Conservation (phyloP, 2,113 vertebrate species). For the Epinephelus moara region DNA sequence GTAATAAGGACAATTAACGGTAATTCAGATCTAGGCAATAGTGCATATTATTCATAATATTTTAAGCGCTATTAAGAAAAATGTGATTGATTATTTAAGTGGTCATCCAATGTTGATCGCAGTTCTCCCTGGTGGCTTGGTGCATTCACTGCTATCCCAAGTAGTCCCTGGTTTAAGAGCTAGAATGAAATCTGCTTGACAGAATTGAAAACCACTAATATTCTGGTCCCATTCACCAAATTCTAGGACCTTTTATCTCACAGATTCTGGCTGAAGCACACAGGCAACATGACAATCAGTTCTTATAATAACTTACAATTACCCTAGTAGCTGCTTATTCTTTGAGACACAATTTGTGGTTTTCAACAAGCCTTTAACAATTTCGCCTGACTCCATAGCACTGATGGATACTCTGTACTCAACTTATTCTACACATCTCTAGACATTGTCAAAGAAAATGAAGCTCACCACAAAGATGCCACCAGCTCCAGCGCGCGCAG, state of each 20-base stretch:
- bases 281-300: neutral
- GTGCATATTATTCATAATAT: neutral
- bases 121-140: neutral
- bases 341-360: too few species aligned
- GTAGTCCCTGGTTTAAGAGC: neutral
- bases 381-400: neutral
- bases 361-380: neutral
- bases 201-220: neutral
- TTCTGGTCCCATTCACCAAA: neutral
- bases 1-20: too few species aligned
- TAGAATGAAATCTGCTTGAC: neutral
- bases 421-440: neutral
- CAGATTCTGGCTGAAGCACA: neutral
- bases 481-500: slow-evolving; percentile 86
- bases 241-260: neutral
- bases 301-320: neutral
- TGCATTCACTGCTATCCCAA: neutral
- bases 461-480: slow-evolving; percentile 94
- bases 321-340: neutral
- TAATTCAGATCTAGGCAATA: neutral
- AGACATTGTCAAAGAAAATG: neutral
- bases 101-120: neutral
- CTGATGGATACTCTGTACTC: neutral
- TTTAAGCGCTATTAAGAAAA: neutral
- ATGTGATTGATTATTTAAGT: neutral